These are phyloP conservation scores for Neelides sp. DNA, from an alignment of 1,140 invertebrate genomes.

Conservation along the genomic window DNA sequence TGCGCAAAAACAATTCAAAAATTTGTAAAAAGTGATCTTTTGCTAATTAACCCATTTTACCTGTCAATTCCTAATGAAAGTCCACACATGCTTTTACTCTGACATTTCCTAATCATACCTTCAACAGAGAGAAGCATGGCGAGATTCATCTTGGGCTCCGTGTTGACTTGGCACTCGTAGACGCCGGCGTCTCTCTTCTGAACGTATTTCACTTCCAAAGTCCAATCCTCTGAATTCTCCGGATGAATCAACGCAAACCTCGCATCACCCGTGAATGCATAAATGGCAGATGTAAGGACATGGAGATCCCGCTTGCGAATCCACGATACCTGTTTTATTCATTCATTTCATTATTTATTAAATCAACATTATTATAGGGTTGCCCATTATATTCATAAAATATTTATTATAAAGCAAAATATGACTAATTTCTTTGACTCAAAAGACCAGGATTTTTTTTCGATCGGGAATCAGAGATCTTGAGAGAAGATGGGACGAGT, in stretches of 20 bases:
- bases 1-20: too few relatives aligned
- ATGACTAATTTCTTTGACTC: not conserved
- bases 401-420: not conserved
- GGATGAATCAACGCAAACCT: constrained; percentile 71
- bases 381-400: not conserved
- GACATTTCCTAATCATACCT: too few relatives aligned
- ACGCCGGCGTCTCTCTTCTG: constrained; percentile 71
- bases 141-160: constrained; percentile 72
- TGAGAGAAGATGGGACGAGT: too few relatives aligned
- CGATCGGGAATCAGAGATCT: too few relatives aligned
- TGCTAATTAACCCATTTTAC: too few relatives aligned
- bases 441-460: too few relatives aligned
- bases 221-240: constrained; percentile 79
- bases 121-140: constrained; percentile 61
- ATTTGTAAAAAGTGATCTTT: too few relatives aligned
- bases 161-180: constrained; percentile 55
- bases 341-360: not conserved
- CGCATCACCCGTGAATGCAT: constrained; percentile 74
- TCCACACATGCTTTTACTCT: too few relatives aligned
- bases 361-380: not conserved
- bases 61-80: too few relatives aligned
- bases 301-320: constrained; percentile 79
- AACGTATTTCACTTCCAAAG: constrained; percentile 73
- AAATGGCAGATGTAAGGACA: constrained; percentile 71
- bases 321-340: constrained; percentile 63